Conservation (phyloP, 2,797 vertebrate species). For the Babyrousa celebensis region DNA sequence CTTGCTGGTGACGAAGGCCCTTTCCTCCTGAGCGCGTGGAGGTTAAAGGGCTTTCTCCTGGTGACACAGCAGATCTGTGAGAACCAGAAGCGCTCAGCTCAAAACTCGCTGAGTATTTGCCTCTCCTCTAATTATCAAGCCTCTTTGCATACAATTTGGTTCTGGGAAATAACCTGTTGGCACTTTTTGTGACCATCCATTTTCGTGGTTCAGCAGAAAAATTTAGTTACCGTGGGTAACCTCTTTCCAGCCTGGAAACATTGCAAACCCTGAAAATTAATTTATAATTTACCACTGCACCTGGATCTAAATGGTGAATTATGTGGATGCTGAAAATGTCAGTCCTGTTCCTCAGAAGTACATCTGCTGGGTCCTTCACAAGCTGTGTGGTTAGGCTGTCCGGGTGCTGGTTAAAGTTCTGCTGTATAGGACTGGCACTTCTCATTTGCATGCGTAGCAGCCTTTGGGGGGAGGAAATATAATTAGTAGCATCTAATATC, state of each 20-base stretch:
- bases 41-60: neutral
- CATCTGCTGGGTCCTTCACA: conserved; percentile 40
- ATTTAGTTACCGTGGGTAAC: conserved; percentile 28
- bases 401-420: conserved; percentile 51
- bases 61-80: neutral
- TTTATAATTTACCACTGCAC: conserved; percentile 25
- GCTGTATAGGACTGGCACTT: conserved; percentile 37
- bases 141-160: conserved; percentile 79
- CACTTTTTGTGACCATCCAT: neutral
- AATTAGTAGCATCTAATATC: conserved; percentile 72
- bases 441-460: conserved; percentile 69
- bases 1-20: neutral
- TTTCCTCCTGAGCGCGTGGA: neutral
- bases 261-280: neutral
- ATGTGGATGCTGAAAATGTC: conserved; percentile 60
- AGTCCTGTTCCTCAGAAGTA: neutral
- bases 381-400: conserved; percentile 6
- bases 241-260: conserved; percentile 46
- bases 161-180: conserved; percentile 54
- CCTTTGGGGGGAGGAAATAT: conserved; percentile 51
- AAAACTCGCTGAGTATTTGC: conserved; percentile 12
- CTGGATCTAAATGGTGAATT: conserved; percentile 68
- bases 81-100: neutral
- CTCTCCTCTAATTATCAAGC: conserved; percentile 68
- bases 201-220: conserved; percentile 63